Base-by-base conservation (phyloP, 2,888 invertebrate species). In the Ganaspis brasiliensis region DNA sequence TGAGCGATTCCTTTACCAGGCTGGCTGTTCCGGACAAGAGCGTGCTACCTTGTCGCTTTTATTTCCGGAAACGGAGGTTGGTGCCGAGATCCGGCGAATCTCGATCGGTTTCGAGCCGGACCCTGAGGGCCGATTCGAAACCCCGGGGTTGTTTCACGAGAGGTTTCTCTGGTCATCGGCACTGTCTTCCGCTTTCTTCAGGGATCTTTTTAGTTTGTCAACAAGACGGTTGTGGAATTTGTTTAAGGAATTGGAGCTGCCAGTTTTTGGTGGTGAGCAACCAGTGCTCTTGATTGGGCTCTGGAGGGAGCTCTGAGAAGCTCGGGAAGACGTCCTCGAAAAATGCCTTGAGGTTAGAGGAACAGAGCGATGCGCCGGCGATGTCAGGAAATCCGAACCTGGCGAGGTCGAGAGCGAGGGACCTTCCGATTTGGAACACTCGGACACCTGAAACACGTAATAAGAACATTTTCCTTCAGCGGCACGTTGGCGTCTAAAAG, bases 171-270 rank as follows among this genome's bases (percentile, higher is more conserved):
- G 91, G 63, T 91, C 93, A 76, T 93, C 92, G 71, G 93, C 93
- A 83, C 92, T 92, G 84, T 94, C 91, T 82, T 93, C 93, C 77
- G 92, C 93, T 83, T 92, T 94, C 84, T 94, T 94, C 87, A 96
- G 92, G 83, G 96, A 95, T 80, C 94, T 93, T 92, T 95, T 95
- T 91, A 96, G 91, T 92, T 96, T 96, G 92, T 96, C 96, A 91
- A 96, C 94, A 90, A 96, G 93, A 89, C 96, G 94, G 92, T 93
- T 95, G 93, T 96, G 96, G 91, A 96, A 96, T 92, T 96, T 96
- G 91, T 96, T 96, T 80, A 96, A 91, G 85, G 94, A 94, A 83
- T 92, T 93, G 80, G 92, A 92, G 76, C 93, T 94, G 57, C 93
- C 93, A 83, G 92, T 92, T 87, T 93, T 92, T 72, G 94, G 93